Evolutionary conservation across 1,140 invertebrate genomes (phyloP).

Genomic region (Drosophila melanogaster): DNA sequence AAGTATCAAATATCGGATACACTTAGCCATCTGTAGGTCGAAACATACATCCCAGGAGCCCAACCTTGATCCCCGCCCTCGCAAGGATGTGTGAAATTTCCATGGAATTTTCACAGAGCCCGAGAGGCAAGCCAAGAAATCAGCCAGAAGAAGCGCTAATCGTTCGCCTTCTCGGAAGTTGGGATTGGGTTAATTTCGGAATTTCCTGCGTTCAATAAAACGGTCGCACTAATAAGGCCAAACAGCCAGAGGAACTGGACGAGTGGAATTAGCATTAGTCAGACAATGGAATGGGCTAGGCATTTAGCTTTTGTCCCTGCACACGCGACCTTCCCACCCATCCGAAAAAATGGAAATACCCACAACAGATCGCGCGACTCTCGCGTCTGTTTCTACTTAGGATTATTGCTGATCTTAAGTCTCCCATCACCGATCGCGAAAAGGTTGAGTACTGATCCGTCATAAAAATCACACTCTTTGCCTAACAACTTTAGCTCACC

Average conservation of each 20-base stretch:
- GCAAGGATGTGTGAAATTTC: constrained; percentile 78
- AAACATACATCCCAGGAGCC: constrained; percentile 20
- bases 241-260: constrained; percentile 54
- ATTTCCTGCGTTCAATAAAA: constrained; percentile 71
- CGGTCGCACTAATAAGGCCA: constrained; percentile 73
- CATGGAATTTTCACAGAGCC: constrained; percentile 72
- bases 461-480: constrained; percentile 71
- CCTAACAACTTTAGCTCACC: constrained; percentile 80
- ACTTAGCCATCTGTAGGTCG: constrained; percentile 49
- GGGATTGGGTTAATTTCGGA: constrained; percentile 71
- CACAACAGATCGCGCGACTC: constrained; percentile 30
- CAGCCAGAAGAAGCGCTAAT: constrained; percentile 50
- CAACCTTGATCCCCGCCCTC: constrained; percentile 46
- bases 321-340: constrained; percentile 70
- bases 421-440: constrained; percentile 33
- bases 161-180: constrained; percentile 67
- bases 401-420: constrained; percentile 16
- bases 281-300: constrained; percentile 61
- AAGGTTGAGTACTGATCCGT: constrained; percentile 23
- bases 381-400: constrained; percentile 77
- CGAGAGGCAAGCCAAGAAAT: constrained; percentile 19
- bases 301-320: constrained; percentile 71
- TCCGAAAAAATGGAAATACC: constrained; percentile 56
- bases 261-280: constrained; percentile 72
- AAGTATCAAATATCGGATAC: constrained; percentile 55